Conservation (phyloP, 1,140 invertebrate species). For the Gonatopus flavifemur region DNA sequence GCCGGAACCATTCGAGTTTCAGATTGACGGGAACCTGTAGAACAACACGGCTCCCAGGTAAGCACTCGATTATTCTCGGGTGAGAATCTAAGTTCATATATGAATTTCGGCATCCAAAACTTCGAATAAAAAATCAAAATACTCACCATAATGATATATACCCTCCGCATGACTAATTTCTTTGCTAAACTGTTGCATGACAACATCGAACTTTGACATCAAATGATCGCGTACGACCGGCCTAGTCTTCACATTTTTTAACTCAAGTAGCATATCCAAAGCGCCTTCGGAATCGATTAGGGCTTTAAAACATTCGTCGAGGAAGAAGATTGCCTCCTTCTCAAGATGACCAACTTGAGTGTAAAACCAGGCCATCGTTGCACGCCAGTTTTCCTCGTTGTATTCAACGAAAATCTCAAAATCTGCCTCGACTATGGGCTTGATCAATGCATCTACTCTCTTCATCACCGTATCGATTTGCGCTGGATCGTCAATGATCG, state of each 20-base stretch:
- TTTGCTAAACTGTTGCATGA: conserved; percentile 81
- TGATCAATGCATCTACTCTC: conserved; percentile 69
- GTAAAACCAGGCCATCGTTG: conserved; percentile 74
- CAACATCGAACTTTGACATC: conserved; percentile 78
- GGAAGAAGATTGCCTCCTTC: conserved; percentile 79
- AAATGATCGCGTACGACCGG: conserved; percentile 71
- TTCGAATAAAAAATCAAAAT: too few species aligned
- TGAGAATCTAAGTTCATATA: too few species aligned
- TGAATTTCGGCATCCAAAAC: too few species aligned
- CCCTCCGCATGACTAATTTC: conserved; percentile 73
- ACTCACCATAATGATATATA: conserved; percentile 65
- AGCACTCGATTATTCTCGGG: too few species aligned
- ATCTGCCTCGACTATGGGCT: conserved; percentile 72
- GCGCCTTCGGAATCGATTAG: conserved; percentile 76
- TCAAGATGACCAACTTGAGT: conserved; percentile 74
- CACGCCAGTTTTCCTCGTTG: conserved; percentile 81
- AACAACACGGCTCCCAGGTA: too few species aligned
- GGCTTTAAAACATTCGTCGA: conserved; percentile 79
- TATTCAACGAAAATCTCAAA: conserved; percentile 79
- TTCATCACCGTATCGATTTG: conserved; percentile 81
- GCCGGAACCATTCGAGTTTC: too few species aligned
- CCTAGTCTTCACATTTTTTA: conserved; percentile 76
- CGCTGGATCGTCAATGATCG: conserved; percentile 80
- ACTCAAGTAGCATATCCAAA: conserved; percentile 76
- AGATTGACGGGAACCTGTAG: too few species aligned